Evolutionary conservation across 2,888 invertebrate genomes (phyloP), one percentile per base, ranked within the genome.

Genomic region (Nymphalis urticae): DNA sequence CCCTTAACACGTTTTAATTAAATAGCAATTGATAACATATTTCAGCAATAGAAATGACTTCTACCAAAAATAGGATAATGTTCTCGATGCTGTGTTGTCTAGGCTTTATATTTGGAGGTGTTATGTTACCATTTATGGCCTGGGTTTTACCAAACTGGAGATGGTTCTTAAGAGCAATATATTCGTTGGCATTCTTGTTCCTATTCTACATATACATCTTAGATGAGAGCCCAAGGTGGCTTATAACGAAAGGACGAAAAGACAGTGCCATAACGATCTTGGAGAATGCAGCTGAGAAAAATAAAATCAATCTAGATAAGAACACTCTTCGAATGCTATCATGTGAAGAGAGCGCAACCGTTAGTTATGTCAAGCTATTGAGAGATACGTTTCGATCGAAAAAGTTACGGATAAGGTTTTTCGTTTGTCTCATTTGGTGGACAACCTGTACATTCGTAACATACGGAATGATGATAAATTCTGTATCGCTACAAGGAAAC

Each of bases 221-320:
- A 53, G 96, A 96, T 7, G 96, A 96, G 85, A 96, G 96, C 64
- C 94, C 96, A n/a, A 92, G 97, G 79, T 97, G 97, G 97, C 90
- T 97, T 6, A 85, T 96, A n/a, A 95, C 95, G 24, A 95, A 95
- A 81, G 95, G 95, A 6, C 93, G 94, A 72, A 93, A 94, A 70
- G 93, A 95, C 0, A 90, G 95, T 79, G 96, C 96, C 0, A 90
- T 94, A 70, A 82, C 80, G 2, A 93, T 96, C n/a, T 83, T 96
- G 58, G 86, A 93, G 17, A 94, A 93, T 75, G 94, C 95, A 21
- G 95, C 96, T 0, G 90, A 89, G 66, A 82, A 76, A 27, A 91
- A 89, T 62, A 87, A 88, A 62, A 77, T 88, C 0, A 76, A 82
- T 47, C 19, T 92, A 0, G 86, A 91, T 8, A 79, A 78, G 64